Evolutionary conservation across 2,113 vertebrate species (phyloP).

Genomic region (Malurus cyaneus): DNA sequence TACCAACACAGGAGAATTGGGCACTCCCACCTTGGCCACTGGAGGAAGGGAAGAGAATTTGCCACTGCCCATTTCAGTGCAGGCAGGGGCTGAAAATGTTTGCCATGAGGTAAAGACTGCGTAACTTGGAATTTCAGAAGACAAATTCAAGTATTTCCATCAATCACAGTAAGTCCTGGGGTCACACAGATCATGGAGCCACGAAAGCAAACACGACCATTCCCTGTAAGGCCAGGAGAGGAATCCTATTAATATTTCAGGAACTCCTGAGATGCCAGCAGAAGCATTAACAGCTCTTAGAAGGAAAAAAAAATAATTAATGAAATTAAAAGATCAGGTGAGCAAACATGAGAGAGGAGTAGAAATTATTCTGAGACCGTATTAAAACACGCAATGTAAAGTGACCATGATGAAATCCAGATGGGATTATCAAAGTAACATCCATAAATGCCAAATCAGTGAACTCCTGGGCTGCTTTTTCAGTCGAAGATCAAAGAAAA

Average conservation of each 20-base stretch:
- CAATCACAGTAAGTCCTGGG: not conserved
- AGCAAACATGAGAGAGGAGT: not conserved
- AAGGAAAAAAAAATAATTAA: not conserved
- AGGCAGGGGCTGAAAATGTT: not conserved
- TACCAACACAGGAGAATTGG: fast-evolving
- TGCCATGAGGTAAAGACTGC: not conserved
- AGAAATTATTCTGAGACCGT: not conserved
- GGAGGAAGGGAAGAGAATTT: fast-evolving
- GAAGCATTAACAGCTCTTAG: not conserved
- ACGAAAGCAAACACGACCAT: not conserved
- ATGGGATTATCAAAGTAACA: not conserved
- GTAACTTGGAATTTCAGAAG: not conserved
- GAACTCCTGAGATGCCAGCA: not conserved
- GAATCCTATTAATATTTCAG: not conserved
- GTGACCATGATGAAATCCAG: not conserved
- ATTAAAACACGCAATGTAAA: not conserved
- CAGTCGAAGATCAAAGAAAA: not conserved
- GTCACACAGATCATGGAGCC: not conserved
- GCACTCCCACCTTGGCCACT: not conserved
- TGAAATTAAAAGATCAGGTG: not conserved
- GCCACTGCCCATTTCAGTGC: not conserved
- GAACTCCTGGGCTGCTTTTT: not conserved
- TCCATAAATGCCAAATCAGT: not conserved
- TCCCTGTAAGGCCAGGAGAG: not conserved
- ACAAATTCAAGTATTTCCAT: not conserved